Evolutionary conservation across 2,113 vertebrate species (phyloP), one percentile per base, ranked within the genome.

Genomic region (Lota lota): DNA sequence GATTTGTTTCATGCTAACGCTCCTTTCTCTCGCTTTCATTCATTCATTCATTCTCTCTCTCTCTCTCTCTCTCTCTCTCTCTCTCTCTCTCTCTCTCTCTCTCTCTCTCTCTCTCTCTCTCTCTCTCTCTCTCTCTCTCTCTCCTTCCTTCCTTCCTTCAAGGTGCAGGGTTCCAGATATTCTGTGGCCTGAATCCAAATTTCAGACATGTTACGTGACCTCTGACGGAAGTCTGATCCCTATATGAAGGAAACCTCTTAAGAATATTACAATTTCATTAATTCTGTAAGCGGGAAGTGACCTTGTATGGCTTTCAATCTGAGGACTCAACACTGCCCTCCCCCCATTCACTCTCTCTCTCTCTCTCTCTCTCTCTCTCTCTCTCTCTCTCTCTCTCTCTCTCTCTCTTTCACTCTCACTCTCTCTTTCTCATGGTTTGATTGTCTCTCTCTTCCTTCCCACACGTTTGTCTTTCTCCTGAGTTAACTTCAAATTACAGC

Each of bases 261-360:
- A 74, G 76, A 75, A 72, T 69, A 75, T 73, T 69, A 69, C 19
- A 69, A 15, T 64, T 69, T 76, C 66, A 79, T 79, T 69, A 65
- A 47, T 64, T 70, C 64, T 56, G 12, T 61, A 24, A 60, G 47
- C 64, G 63, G 61, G 4, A 21, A 33, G 33, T 77, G 64, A 67
- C 67, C 67, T 67, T 70, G 58, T 54, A 14, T 5, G 40, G 51
- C 17, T 70, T 12, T 56, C 20, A 58, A 6, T 58, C 14, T 40
- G 12, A 47, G 40, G 40, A 47, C 40, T 47, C 40, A 47, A 47
- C 40, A 47, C 12, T 47, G 40, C 8, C 40, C 40, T 10, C 22
- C 15, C 36, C 19, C n/a, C 40, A 53, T 16, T n/a, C n/a, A n/a
- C n/a, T 47, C 61, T 28, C 47, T 36, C 16, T 60, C 54, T 40